Evolutionary conservation across 1,140 invertebrate genomes (phyloP), one percentile per base, ranked within the genome.

Genomic region (Anastatus disparis): DNA sequence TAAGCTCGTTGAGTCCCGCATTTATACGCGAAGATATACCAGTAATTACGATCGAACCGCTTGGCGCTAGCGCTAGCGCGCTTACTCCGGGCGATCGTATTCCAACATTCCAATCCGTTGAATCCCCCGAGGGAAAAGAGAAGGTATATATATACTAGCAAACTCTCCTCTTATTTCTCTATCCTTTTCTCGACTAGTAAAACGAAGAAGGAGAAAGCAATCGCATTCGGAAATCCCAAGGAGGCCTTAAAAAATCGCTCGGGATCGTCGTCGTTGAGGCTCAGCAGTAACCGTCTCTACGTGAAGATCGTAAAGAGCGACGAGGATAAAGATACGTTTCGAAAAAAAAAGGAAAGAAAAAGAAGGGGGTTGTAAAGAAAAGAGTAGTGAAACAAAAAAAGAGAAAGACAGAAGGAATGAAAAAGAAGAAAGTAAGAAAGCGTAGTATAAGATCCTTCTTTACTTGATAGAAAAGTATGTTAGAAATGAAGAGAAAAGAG

Each of bases 201-300:
- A 8, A 22, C 42, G 24, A 26, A 12, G 9, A 7, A 15, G 40
- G 31, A 20, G 29, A 31, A 63, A 56, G 40, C 42, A 71, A 71
- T 71, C 61, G 42, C 53, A 71, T 48, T 65, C 17, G 53, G 29
- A 40, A 70, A 73, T 73, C 62, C 55, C 53, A n/a, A 12, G 13
- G 63, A 53, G 62, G 48, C 48, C 63, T 66, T 61, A 66, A 75
- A 75, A 67, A 75, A 72, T 73, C 58, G 56, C 53, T 61, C 67
- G 38, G 12, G 42, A 75, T 46, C 62, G 59, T 55, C 46, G 24
- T 62, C 38, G 61, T 38, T 17, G 53, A 56, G 40, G 50, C 63
- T 48, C 61, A 63, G 76, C 78, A 79, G 77, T 70, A 35, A 26
- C 17, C 48, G 24, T 26, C 50, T 48, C 55, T 68, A 50, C 62